Evolutionary conservation across 2,113 vertebrate species (phyloP), one percentile per base, ranked within the genome.

Genomic region (Podarcis raffonei): DNA sequence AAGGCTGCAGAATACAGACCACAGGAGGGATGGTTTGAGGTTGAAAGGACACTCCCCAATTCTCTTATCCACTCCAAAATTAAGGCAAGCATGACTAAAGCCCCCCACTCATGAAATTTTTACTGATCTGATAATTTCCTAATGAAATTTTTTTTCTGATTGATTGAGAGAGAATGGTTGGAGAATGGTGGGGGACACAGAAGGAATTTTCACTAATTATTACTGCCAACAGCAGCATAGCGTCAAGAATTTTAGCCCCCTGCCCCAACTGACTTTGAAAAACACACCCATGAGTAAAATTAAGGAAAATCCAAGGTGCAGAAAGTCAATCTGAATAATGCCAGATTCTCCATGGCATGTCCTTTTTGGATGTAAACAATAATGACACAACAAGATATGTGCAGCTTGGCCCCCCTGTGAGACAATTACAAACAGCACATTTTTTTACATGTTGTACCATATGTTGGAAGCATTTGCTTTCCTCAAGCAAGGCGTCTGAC

Each of bases 401-500:
- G 30, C 5, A 42, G 39, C 15, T 68, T 83, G 77, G 71, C 37
- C 81, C 30, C 48, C 76, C 72, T 76, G 5, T 77, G 87, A 77
- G 81, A 77, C 62, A 83, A 88, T 83, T 88, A 83, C 59, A 76
- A 88, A 68, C 23, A 78, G 72, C n/a, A 7, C 23, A 20, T 78
- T 88, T 82, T 48, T 68, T 88, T 27, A 83, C 69, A 77, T 66
- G 39, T 59, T 87, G 12, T 90, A 87, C 74, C 84, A 89, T 92
- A 59, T 86, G 53, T 81, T 37, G 74, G 9, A 90, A 68, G 53
- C 5, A n/a, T 1, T 83, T 1, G 9, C 1, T 83, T 85, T 65
- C 90, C 91, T 68, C 91, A 94, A 91, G 90, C 83, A 89, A 81
- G 78, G 80, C 85, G 83, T 84, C 69, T 91, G 23, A 83, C 18